Conservation (phyloP, 2,888 invertebrate species). For the Leptinotarsa rubiginosa region DNA sequence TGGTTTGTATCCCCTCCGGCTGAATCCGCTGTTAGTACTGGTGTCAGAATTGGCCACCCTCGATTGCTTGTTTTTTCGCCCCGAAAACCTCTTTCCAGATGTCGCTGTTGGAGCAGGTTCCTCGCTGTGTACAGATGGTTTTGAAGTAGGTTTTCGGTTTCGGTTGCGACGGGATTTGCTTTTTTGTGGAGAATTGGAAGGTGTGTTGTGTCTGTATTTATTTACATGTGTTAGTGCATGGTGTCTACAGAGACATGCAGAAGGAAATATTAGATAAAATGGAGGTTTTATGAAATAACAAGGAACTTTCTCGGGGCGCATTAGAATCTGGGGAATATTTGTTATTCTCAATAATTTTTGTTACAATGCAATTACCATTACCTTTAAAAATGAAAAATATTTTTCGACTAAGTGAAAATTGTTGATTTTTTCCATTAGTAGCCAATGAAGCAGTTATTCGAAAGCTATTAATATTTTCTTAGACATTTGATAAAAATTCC, state of each 20-base stretch:
- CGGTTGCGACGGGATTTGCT: slow-evolving; percentile 66
- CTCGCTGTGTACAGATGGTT: slow-evolving; percentile 76
- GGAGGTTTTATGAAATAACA: background rate
- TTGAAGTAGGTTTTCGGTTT: slow-evolving; percentile 67
- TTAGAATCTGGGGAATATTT: too few species aligned
- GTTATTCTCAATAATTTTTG: too few species aligned
- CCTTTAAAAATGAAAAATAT: too few species aligned
- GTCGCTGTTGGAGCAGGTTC: slow-evolving; percentile 64
- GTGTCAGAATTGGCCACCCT: slow-evolving; percentile 35
- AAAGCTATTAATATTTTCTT: too few species aligned
- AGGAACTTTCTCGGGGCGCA: too few species aligned
- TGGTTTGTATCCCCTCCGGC: slow-evolving; percentile 77
- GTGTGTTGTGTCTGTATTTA: slow-evolving; percentile 64
- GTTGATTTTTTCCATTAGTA: too few species aligned
- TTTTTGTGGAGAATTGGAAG: slow-evolving; percentile 62
- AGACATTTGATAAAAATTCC: too few species aligned
- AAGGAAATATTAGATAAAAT: slow-evolving; percentile 6
- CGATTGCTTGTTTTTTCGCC: slow-evolving; percentile 60
- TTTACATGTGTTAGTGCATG: slow-evolving; percentile 64
- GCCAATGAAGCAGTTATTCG: too few species aligned
- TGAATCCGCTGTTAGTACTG: slow-evolving; percentile 63
- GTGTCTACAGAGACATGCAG: slow-evolving; percentile 35
- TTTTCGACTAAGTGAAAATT: too few species aligned
- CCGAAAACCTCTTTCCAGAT: slow-evolving; percentile 68
- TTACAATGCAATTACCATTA: too few species aligned